Conservation (phyloP, 1,140 invertebrate species). For the Lamellibrachia luymesi region DNA sequence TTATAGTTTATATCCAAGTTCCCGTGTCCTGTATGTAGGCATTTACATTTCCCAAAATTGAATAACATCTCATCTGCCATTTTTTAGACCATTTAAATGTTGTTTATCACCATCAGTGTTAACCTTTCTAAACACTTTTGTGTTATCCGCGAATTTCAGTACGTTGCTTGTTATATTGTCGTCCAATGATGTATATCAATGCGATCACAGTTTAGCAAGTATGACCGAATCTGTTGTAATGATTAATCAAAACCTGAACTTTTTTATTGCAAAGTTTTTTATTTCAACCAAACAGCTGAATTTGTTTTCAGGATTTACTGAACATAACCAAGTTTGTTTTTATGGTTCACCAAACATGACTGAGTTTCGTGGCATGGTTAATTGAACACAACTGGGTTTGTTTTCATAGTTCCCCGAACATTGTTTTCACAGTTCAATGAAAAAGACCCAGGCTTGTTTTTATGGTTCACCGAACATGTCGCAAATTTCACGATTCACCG, state of each 20-base stretch:
- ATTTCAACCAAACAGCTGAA: neutral
- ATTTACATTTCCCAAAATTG: too few species aligned
- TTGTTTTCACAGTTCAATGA: too few species aligned
- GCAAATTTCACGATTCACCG: neutral
- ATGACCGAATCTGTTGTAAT: neutral
- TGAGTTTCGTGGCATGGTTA: neutral
- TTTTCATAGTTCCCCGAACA: neutral
- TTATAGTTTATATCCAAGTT: too few species aligned
- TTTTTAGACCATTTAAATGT: too few species aligned
- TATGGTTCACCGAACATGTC: neutral
- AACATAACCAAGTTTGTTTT: neutral
- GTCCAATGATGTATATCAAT: too few species aligned
- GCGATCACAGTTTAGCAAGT: neutral
- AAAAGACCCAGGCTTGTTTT: conserved; percentile 20
- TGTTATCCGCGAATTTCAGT: too few species aligned
- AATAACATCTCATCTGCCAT: too few species aligned
- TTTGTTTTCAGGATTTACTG: neutral
- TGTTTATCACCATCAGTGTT: too few species aligned
- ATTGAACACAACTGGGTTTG: neutral
- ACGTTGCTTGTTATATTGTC: too few species aligned
- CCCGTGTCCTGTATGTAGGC: too few species aligned
- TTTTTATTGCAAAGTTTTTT: too few species aligned
- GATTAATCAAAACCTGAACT: neutral
- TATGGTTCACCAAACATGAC: neutral
- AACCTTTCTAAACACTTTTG: too few species aligned